Base-by-base conservation (phyloP, 2,113 vertebrate species). In the Gymnocephalus cernua region DNA sequence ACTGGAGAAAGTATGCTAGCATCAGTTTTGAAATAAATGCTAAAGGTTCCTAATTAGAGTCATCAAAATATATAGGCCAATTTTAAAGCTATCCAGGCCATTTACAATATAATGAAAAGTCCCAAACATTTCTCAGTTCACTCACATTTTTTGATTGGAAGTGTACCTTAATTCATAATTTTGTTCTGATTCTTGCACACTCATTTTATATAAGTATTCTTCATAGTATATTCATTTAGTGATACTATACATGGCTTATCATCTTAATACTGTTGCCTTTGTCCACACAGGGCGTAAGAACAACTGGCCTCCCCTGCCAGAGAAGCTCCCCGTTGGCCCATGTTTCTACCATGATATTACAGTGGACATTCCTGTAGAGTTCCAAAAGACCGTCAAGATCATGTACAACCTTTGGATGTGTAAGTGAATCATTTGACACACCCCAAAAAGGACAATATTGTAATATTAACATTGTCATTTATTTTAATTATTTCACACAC, bases 401-500 rank as follows among this genome's bases (percentile, higher is more conserved):
- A 99, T 99, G 97, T 99, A 99, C 93, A 99, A 99, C 91, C 94
- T 99, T 59, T 99, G 97, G 97, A 99, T 99, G 97, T 99, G 98
- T 99, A 93, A 99, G 98, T 97, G 18, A 11, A 86, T 51, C 10
- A 29, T 50, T 18, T 21, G 4, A 47, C 11, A 68, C 44, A 35
- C 10, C 15, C 2, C 27, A 27, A 16, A 41, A 50, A 3, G 6
- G 4, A 6, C 9, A 59, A 11, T n/a, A 21, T 50, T 48, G 16
- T 16, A 64, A 70, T 44, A 18, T 61, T 21, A n/a, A 68, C 15
- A 16, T 38, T 35, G 3, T 23, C 3, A 45, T 59, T 19, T 5
- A 45, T 45, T 59, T 23, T 23, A 9, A 41, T 44, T 62, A 48
- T 41, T 0, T 21, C 19, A 68, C 29, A 27, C 4, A 51, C 18